phyloP scores from a whole-genome alignment of 1,140 invertebrate species.

The Venustaconcha ellipsiformis region DNA sequence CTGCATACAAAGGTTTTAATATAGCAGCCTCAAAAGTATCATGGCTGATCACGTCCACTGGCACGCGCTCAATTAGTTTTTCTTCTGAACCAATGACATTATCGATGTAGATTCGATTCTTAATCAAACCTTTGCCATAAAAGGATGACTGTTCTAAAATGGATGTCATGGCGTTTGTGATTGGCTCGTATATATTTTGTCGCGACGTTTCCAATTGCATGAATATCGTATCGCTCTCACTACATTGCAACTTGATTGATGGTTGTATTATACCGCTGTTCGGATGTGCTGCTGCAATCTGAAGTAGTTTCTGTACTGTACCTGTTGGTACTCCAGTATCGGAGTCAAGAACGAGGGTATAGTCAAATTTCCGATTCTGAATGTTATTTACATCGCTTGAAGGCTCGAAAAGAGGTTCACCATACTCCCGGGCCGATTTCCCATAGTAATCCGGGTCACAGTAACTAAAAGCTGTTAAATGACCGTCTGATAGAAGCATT shows the following conservation, averaged over 20 bases:
- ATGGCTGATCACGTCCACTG: slow-evolving; percentile 63
- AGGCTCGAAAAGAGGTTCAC: slow-evolving; percentile 46
- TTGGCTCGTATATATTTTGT: slow-evolving; percentile 52
- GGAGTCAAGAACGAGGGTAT: slow-evolving; percentile 55
- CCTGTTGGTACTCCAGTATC: slow-evolving; percentile 47
- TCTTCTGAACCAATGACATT: slow-evolving; percentile 55
- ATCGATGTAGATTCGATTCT: slow-evolving; percentile 61
- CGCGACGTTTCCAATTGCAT: slow-evolving; percentile 4
- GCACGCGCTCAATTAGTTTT: slow-evolving; percentile 57
- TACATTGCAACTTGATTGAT: slow-evolving; percentile 46
- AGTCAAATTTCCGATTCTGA: slow-evolving; percentile 42
- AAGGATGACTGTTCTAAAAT: slow-evolving; percentile 57
- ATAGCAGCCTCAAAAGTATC: slow-evolving; percentile 63
- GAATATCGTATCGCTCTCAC: slow-evolving; percentile 29
- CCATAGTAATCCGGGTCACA: slow-evolving; percentile 47
- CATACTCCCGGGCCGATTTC: slow-evolving; percentile 35
- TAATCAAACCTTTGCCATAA: slow-evolving; percentile 60
- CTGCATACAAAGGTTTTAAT: slow-evolving; percentile 55
- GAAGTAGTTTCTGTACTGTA: slow-evolving; percentile 40
- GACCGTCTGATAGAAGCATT: slow-evolving; percentile 53
- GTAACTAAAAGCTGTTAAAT: slow-evolving; percentile 44
- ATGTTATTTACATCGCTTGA: slow-evolving; percentile 48
- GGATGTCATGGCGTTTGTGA: slow-evolving; percentile 58
- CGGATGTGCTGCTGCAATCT: slow-evolving; percentile 55
- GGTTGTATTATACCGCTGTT: slow-evolving; percentile 58